phyloP scores from a whole-genome alignment of 2,797 vertebrate species.

The Sitta carolinensis region DNA sequence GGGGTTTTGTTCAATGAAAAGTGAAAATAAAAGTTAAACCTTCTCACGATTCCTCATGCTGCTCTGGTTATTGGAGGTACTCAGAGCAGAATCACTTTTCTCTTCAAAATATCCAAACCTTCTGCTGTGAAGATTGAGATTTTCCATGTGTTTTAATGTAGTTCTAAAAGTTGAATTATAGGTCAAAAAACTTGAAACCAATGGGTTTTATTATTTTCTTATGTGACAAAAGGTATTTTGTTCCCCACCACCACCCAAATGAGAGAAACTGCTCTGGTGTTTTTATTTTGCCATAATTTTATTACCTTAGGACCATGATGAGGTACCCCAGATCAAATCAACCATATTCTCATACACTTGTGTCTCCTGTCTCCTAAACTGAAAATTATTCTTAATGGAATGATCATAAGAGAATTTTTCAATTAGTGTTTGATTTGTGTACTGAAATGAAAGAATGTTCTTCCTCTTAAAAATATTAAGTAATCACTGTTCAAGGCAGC shows the following conservation, averaged over 20 bases:
- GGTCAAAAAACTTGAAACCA: background rate
- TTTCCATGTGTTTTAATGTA: background rate
- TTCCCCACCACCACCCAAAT: accelerated
- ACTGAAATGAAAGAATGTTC: background rate
- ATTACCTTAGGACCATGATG: background rate
- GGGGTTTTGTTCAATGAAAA: background rate
- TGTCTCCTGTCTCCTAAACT: background rate
- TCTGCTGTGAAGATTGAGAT: background rate
- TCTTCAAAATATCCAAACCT: background rate
- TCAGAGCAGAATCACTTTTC: background rate
- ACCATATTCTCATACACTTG: background rate
- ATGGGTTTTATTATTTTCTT: background rate
- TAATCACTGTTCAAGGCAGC: background rate
- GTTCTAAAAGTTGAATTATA: background rate
- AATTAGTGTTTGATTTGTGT: background rate
- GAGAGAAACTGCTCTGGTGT: background rate
- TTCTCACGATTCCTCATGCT: background rate
- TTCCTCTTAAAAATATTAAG: background rate
- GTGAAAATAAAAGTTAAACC: background rate
- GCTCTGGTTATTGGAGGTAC: background rate
- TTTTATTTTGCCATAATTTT: background rate
- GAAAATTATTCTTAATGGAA: background rate
- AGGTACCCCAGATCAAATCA: background rate
- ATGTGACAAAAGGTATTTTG: background rate
- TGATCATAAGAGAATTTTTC: background rate